Evolutionary conservation across 2,113 vertebrate genomes (phyloP), one percentile per base, ranked within the genome.

Genomic region (Zapornia atra): DNA sequence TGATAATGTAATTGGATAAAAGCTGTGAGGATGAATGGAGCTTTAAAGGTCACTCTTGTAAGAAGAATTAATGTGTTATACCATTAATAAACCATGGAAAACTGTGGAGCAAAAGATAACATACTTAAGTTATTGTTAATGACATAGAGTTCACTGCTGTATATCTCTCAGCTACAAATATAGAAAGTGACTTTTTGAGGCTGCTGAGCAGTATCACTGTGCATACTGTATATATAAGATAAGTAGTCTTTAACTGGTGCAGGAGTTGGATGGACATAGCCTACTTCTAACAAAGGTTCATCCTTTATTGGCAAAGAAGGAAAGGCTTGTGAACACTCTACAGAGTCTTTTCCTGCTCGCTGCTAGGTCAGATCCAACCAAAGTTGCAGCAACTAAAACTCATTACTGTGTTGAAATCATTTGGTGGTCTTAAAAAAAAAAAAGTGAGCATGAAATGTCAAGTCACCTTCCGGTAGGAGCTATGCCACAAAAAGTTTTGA

Each of bases 1-100:
- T 97, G 97, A 97, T 98, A 98, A 98, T 97, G 97, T 97, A 97
- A 97, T 97, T 98, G 98, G 96, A 97, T 98, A 98, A 98, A 97
- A 98, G 98, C 98, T 94, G 78, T 91, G 97, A 96, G 95, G 97
- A 98, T 98, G 98, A 98, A 97, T 97, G 95, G 97, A 97, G 97
- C 97, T 98, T 96, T 97, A 98, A 98, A 98, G 98, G 97, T 98
- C 98, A 98, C 68, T 94, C 94, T 92, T 98, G 96, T 98, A 98
- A 98, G 97, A 97, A 97, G 97, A 98, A 98, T 97, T 98, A 97
- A 98, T 98, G 97, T 96, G 94, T 97, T 98, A 96, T 94, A 96
- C 97, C 97, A 98, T 98, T 98, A 98, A 98, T 98, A 98, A 98
- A 97, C 95, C 97, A 97, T 82, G 80, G 96, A 96, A 98, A 98